A percentile compares a stretch with the other conserved stretches of the same genome.
phyloP scores from a whole-genome alignment of 2,888 invertebrate genomes.

The Endotricha flammealis region DNA sequence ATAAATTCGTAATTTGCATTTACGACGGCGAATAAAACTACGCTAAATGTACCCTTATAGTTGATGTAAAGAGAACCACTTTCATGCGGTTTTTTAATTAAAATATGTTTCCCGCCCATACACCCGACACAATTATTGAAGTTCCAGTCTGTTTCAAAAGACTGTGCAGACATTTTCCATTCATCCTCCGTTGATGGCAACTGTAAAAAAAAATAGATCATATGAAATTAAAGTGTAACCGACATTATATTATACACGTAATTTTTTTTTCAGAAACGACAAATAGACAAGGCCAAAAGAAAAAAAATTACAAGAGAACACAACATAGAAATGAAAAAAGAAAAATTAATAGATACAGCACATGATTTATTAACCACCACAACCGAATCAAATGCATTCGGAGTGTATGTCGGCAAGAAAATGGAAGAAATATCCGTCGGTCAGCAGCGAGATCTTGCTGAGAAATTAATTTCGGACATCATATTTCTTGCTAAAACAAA shows the following conservation, averaged over 20 bases:
- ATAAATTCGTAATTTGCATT: conserved; percentile 9
- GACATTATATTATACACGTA: too few relatives aligned
- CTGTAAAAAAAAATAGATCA: conserved; percentile 16
- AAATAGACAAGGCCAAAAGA: too few relatives aligned
- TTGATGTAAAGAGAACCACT: conserved; percentile 1
- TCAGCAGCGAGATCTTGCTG: conserved; percentile 13
- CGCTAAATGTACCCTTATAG: conserved; percentile 3
- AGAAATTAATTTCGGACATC: conserved; percentile 17
- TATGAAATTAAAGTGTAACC: too few relatives aligned
- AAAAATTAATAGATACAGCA: conserved; percentile 4
- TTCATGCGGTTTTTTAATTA: conserved; percentile 1
- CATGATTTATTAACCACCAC: neutral
- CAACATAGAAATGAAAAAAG: conserved; percentile 5
- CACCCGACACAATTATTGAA: conserved; percentile 2
- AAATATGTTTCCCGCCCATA: conserved; percentile 1
- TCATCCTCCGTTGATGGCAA: conserved; percentile 18
- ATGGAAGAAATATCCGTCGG: conserved; percentile 13
- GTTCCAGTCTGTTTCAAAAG: conserved; percentile 11
- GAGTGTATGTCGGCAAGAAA: conserved; percentile 11
- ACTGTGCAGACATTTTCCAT: conserved; percentile 13
- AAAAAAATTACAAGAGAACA: conserved; percentile 2
- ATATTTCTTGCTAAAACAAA: conserved; percentile 16
- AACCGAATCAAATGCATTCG: conserved; percentile 13
- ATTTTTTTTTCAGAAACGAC: too few relatives aligned
- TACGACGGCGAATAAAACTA: conserved; percentile 2